Conservation (phyloP, 2,888 invertebrate genomes). For the Spicauda simplicius region DNA sequence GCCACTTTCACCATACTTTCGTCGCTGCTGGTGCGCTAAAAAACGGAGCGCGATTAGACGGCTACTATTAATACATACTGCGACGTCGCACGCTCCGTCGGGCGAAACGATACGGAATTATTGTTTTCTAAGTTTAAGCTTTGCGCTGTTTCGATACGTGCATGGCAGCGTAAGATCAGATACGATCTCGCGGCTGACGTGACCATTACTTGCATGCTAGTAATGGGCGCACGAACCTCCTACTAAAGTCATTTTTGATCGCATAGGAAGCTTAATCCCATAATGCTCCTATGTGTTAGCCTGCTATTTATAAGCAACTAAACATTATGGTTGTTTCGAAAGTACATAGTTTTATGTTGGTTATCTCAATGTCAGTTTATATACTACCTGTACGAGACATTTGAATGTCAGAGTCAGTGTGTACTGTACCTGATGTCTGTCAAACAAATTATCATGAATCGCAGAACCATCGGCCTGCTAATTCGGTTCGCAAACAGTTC, state of each 20-base stretch:
- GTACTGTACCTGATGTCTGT: not conserved
- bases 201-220: not conserved
- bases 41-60: conserved; percentile 74
- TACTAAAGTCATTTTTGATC: not conserved
- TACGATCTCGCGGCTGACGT: not conserved
- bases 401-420: not conserved
- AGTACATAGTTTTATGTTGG: not conserved
- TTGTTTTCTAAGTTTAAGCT: conserved; percentile 58
- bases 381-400: not conserved
- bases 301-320: no score
- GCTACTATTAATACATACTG: conserved; percentile 76
- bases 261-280: not conserved
- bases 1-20: conserved; percentile 85
- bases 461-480: conserved; percentile 16
- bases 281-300: not conserved
- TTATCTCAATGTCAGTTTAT: not conserved
- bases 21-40: conserved; percentile 81
- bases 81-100: conserved; percentile 74
- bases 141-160: conserved; percentile 27
- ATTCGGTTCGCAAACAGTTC: conserved; percentile 31
- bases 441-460: conserved; percentile 26
- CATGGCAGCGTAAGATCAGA: not conserved
- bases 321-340: no score
- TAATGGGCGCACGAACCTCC: not conserved
- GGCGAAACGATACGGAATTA: conserved; percentile 74